Evolutionary conservation across 2,888 invertebrate genomes (phyloP).

Genomic region (Cremastinae sp.): DNA sequence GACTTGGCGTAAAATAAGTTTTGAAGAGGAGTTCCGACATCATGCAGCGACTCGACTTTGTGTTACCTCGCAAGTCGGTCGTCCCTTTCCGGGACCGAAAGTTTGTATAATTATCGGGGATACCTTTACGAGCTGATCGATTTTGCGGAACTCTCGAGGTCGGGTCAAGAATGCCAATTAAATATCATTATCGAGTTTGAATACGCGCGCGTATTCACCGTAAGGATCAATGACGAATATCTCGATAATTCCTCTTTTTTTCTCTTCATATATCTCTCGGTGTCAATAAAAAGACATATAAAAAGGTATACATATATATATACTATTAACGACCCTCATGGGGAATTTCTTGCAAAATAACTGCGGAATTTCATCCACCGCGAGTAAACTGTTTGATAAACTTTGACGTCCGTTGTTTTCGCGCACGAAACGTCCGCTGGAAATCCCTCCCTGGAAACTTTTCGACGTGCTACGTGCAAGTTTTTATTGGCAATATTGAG

Average conservation of each 20-base stretch:
- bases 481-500: neutral
- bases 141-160: neutral
- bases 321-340: too few relatives aligned
- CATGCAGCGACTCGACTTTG: too few relatives aligned
- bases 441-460: slow-evolving; percentile 6
- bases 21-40: too few relatives aligned
- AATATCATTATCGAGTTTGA: neutral
- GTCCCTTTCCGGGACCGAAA: slow-evolving; percentile 9
- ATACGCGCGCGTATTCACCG: neutral
- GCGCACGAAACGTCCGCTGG: neutral
- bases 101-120: slow-evolving; percentile 35
- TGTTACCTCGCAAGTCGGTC: neutral
- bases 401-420: neutral
- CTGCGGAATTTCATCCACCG: too few relatives aligned
- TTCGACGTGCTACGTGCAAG: neutral
- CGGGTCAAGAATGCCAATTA: neutral
- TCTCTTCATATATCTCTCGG: too few relatives aligned
- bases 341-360: too few relatives aligned
- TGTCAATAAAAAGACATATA: too few relatives aligned
- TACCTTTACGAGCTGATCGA: slow-evolving; percentile 7
- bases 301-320: too few relatives aligned
- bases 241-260: too few relatives aligned
- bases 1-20: too few relatives aligned
- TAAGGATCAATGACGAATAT: too few relatives aligned
- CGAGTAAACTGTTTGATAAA: slow-evolving; percentile 19